A percentile compares a stretch with the other conserved stretches of the same genome.
phyloP scores from a whole-genome alignment of 1,140 invertebrate species.

The Mactra quadrangularis region DNA sequence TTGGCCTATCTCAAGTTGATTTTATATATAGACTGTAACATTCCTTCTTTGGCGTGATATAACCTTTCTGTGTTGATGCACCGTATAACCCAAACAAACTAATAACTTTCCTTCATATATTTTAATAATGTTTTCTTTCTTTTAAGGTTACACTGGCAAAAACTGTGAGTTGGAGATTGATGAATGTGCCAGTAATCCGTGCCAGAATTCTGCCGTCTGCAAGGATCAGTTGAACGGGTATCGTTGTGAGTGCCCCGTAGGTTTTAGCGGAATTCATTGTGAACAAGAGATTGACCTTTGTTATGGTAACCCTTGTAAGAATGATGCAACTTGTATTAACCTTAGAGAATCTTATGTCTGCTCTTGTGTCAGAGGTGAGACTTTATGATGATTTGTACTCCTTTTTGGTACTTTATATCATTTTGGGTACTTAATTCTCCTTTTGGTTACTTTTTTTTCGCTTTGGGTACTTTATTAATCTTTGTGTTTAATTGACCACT shows the following conservation, averaged over 20 bases:
- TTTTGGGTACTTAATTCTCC: no score
- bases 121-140: slow-evolving; percentile 1
- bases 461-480: no score
- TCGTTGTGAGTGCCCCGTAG: slow-evolving; percentile 54
- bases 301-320: slow-evolving; percentile 49
- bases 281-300: slow-evolving; percentile 55
- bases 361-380: slow-evolving; percentile 64
- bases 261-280: slow-evolving; percentile 54
- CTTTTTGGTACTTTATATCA: no score
- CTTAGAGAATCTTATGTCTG: slow-evolving; percentile 63
- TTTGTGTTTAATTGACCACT: no score
- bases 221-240: slow-evolving; percentile 53
- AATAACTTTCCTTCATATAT: no score
- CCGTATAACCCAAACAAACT: no score
- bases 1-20: no score
- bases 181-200: slow-evolving; percentile 58
- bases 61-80: no score
- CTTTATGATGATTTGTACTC: no score
- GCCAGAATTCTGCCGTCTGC: slow-evolving; percentile 60
- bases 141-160: slow-evolving; percentile 49
- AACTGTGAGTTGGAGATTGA: slow-evolving; percentile 61
- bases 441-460: no score
- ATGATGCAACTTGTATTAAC: slow-evolving; percentile 59
- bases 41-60: no score
- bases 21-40: no score